Evolutionary conservation across 2,797 vertebrate genomes (phyloP), one percentile per base, ranked within the genome.

Genomic region (Protosalanx chinensis): DNA sequence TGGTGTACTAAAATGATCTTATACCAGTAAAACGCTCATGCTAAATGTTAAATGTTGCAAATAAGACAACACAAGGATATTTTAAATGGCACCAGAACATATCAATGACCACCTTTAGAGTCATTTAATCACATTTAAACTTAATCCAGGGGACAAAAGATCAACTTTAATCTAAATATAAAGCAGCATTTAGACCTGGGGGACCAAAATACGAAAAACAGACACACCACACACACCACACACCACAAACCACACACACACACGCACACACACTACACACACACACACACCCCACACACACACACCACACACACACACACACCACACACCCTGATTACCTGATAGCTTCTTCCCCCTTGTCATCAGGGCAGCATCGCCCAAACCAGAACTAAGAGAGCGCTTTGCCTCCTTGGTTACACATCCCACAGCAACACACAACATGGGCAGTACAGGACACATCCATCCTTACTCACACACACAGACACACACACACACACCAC

Each of bases 291-390:
- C 33, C 2, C 33, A 33, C n/a, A n/a, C n/a, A n/a, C n/a, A n/a
- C n/a, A n/a, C n/a, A n/a, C n/a, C n/a, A n/a, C n/a, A 29, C 72
- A 63, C 35, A 37, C 59, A 64, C 70, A 29, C n/a, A 64, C 58
- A 67, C n/a, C n/a, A n/a, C n/a, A n/a, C n/a, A n/a, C n/a, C 49
- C 77, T 87, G 86, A 90, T 89, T 89, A 84, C 79, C 49, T 67
- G 68, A 35, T 35, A 82, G 83, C 82, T 86, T 76, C 79, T 88
- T 83, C 78, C 83, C 23, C 37, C 64, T 85, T 77, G 84, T 84
- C 83, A 87, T 90, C 85, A 88, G 80, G 84, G 74, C 71, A 77
- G 72, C 63, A 7, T 57, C 81, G 75, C 79, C 3, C 71, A 78
- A 86, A 81, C 78, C 76, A 83, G 70, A 80, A 73, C 80, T 29